Base-by-base conservation (phyloP, 1,140 invertebrate genomes). In the Magallana ariakensis region DNA sequence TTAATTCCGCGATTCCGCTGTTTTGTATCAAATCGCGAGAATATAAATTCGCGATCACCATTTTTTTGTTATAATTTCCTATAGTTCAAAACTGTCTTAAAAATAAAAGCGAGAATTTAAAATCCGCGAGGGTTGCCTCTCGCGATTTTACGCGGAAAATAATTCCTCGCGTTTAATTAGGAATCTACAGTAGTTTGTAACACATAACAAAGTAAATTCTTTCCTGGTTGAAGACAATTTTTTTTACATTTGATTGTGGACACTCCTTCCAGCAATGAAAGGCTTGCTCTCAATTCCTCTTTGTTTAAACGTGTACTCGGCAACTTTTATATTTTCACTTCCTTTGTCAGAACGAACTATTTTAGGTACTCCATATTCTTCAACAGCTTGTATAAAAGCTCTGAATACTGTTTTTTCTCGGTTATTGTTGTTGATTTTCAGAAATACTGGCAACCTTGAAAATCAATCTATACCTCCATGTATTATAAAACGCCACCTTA, bases 401-500 rank as follows among this genome's bases (percentile, higher is more conserved):
- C 70, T 19, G 13, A 89, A 70, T 15, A 91, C 89, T 85, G 83
- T 90, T 22, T 83, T 9, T 33, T 89, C 84, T 57, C 66, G 81
- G 80, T 91, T 91, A 66, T 85, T 87, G 58, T 70, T 87, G 83
- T 60, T 87, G 55, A 83, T 62, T 81, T 86, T 85, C 15, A 90
- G 46, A 80, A 58, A 89, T 53, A 87, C 86, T 10, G 75, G 70
- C 7, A 91, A 54, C 53, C 89, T 86, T 15, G 87, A 90, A 70
- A 53, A 89, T 1, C 89, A 89, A 86, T 91, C 87, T 7, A 89
- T 86, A 46, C 90, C 87, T 11, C 89, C 89, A 87, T 91, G 89
- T 15, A 90, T 87, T 57, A 91, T 85, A 83, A 91, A 62, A 66
- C 89, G 62, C 87, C 89, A 91, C 2, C 87, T 22, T n/a, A 89